Conservation (phyloP, 1,140 invertebrate species). For the Limonius californicus region DNA sequence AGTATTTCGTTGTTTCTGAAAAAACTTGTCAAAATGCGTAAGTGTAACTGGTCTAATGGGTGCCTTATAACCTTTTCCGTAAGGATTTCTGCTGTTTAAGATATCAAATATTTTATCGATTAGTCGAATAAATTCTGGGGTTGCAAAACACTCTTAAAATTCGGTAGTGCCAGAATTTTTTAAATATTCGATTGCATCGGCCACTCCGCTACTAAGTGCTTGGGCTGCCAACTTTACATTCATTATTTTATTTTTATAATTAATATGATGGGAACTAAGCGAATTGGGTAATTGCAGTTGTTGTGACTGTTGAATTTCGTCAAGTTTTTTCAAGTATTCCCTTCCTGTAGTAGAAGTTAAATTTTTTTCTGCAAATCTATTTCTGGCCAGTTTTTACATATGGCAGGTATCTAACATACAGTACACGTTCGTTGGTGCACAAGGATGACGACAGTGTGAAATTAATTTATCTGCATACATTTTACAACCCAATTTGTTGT, state of each 20-base stretch:
- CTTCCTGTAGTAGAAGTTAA: constrained; percentile 15
- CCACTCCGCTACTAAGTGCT: constrained; percentile 14
- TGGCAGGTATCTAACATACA: constrained; percentile 32
- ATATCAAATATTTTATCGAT: constrained; percentile 35
- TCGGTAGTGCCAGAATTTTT: background rate
- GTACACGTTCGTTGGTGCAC: constrained; percentile 20
- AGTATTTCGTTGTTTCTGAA: constrained; percentile 22
- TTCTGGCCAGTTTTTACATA: constrained; percentile 36
- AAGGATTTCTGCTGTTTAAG: constrained; percentile 33
- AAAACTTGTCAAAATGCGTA: constrained; percentile 21
- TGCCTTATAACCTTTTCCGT: constrained; percentile 35
- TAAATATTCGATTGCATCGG: background rate
- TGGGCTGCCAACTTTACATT: constrained; percentile 37
- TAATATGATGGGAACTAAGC: constrained; percentile 27
- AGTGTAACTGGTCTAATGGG: constrained; percentile 27
- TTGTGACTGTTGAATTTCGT: background rate
- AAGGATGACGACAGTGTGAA: constrained; percentile 12
- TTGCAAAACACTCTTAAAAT: constrained; percentile 32
- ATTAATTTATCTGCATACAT: background rate
- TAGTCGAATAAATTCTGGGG: constrained; percentile 30
- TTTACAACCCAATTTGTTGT: constrained; percentile 29
- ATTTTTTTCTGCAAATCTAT: constrained; percentile 30
- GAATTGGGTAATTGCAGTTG: background rate
- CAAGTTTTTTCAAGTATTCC: constrained; percentile 5
- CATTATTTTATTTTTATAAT: constrained; percentile 35